Evolutionary conservation across 1,140 invertebrate genomes (phyloP).

Genomic region (Drosophila elegans): DNA sequence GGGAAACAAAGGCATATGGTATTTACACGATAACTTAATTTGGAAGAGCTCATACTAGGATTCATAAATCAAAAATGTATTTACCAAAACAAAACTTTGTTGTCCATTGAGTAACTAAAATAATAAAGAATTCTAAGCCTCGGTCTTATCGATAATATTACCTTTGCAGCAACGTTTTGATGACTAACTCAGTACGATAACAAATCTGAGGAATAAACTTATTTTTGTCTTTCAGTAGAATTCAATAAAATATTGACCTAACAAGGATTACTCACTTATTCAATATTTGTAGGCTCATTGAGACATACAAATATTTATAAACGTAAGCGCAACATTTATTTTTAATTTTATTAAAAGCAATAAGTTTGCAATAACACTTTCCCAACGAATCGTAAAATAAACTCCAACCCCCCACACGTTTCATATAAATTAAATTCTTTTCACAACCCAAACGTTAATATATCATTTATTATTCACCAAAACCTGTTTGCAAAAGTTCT

Average conservation of each 20-base stretch:
- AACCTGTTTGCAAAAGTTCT: slow-evolving; percentile 26
- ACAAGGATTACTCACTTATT: not conserved
- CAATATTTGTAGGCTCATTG: not conserved
- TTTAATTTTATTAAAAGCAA: not conserved
- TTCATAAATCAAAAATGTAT: not conserved
- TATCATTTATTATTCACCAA: slow-evolving; percentile 8
- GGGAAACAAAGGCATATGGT: not conserved
- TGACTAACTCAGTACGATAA: slow-evolving; percentile 6
- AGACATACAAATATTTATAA: slow-evolving; percentile 4
- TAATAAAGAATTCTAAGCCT: not conserved
- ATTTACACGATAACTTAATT: not conserved
- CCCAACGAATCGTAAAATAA: slow-evolving; percentile 4
- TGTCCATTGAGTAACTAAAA: not conserved
- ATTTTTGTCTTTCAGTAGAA: not conserved
- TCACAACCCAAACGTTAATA: not conserved
- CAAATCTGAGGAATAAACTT: not conserved
- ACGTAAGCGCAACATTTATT: not conserved
- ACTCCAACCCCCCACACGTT: not conserved
- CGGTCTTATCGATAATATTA: too few species aligned
- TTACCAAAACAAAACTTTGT: not conserved
- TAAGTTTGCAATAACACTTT: not conserved
- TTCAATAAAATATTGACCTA: not conserved
- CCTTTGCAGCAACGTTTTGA: not conserved
- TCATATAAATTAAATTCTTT: slow-evolving; percentile 4
- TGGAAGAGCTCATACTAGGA: not conserved